A percentile compares a stretch with the other conserved stretches of the same genome.
Conservation (phyloP, 2,888 invertebrate species). For the Himalopsyche kuldschensis region DNA sequence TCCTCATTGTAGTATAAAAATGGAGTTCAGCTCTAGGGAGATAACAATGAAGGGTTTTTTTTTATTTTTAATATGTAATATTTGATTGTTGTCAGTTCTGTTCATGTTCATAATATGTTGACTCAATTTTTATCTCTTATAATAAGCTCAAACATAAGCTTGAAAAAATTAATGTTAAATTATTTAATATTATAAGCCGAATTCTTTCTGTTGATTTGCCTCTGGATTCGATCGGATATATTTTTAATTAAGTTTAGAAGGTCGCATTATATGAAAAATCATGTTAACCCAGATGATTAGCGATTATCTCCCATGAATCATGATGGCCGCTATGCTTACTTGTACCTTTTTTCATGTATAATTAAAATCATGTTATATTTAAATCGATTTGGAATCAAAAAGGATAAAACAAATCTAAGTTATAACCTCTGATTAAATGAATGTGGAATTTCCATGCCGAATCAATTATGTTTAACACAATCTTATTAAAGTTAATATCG, state of each 20-base stretch:
- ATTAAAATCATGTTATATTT: neutral
- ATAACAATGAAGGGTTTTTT: too few species aligned
- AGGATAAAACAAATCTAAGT: neutral
- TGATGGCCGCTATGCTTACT: neutral
- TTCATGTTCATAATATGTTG: too few species aligned
- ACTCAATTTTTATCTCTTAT: too few species aligned
- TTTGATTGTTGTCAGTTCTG: too few species aligned
- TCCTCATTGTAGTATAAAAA: too few species aligned
- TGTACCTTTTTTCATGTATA: neutral
- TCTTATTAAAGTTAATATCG: too few species aligned
- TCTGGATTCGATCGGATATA: neutral
- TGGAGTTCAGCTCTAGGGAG: too few species aligned
- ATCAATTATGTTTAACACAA: neutral
- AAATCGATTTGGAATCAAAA: neutral
- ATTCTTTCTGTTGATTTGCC: neutral
- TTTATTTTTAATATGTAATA: too few species aligned
- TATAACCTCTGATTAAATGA: neutral
- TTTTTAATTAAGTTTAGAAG: constrained; percentile 1
- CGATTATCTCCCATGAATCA: neutral
- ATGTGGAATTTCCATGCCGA: neutral
- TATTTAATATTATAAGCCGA: too few species aligned
- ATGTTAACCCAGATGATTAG: neutral
- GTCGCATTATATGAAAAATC: neutral
- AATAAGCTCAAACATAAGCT: too few species aligned
- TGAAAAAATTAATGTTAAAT: too few species aligned